Base-by-base conservation (phyloP, 1,140 invertebrate genomes). In the Drosophila auraria region DNA sequence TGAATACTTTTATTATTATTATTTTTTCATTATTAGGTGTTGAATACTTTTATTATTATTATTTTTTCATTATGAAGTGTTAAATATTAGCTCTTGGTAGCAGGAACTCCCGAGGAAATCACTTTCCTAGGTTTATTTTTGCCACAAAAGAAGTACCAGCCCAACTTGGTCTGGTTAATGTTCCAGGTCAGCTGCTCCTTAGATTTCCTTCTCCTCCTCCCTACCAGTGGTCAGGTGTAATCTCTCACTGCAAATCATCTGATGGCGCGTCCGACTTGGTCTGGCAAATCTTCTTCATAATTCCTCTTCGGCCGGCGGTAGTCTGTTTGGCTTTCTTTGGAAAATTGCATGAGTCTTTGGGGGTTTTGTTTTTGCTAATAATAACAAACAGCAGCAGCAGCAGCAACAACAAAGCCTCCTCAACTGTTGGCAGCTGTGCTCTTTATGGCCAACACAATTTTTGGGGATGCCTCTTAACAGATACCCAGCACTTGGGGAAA, bases 301-400 rank as follows among this genome's bases (percentile, higher is more conserved):
- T 83, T 87, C 61, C 65, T 71, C 54, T 33, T 58, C 36, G 20
- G 23, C 15, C 15, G 17, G 42, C 15, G 27, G 33, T 17, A 54
- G 60, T 68, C 51, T 87, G 82, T 84, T 84, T 84, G 74, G 73
- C 83, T 73, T 78, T 89, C 84, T 84, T 90, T 66, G 71, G 78
- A 89, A 87, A 89, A 78, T 71, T 82, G 84, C 84, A 81, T 66
- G 81, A 82, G 56, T 80, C 78, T 68, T 63, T 45, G 40, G 51
- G 42, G 40, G 59, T 69, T 69, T 49, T 33, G 73, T 68, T 69
- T 86, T 66, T 60, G 65, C 86, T 89, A 75, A 89, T 79, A 89
- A 89, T 84, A 89, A 89, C 84, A 89, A 89, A 89, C 82, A 86
- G 65, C 40, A 57, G 47, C 23, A 69, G 45, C 50, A 70, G 49